These are phyloP conservation scores for Cataglyphis rosenhaueri DNA, from an alignment of 2,888 invertebrate genomes.

Conservation along the genomic window DNA sequence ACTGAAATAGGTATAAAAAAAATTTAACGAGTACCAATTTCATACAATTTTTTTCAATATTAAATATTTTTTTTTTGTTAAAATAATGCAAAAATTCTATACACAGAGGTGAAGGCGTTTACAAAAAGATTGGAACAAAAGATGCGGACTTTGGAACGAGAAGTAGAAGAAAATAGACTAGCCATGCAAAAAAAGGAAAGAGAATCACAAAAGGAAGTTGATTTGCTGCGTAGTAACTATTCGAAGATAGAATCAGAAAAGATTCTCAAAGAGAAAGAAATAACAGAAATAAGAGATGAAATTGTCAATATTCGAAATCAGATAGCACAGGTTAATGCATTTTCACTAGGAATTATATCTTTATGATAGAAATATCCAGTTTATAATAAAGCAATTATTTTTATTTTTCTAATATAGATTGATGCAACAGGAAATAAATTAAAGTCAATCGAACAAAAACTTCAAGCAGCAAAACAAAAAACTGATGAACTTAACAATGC, in stretches of 20 bases:
- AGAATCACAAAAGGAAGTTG: constrained; percentile 87
- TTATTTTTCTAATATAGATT: constrained; percentile 69
- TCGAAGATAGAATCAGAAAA: constrained; percentile 90
- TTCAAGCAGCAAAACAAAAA: constrained; percentile 74
- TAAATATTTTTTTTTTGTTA: background rate
- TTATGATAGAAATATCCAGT: background rate
- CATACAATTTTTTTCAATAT: background rate
- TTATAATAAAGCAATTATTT: constrained; percentile 84
- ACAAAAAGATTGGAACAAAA: constrained; percentile 75
- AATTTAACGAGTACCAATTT: background rate
- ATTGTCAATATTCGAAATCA: constrained; percentile 87
- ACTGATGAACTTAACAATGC: constrained; percentile 78
- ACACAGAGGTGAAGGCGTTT: constrained; percentile 70
- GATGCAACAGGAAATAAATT: constrained; percentile 86
- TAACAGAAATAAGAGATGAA: constrained; percentile 87
- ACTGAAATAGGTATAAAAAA: constrained; percentile 75
- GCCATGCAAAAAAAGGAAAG: constrained; percentile 86
- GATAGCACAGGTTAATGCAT: constrained; percentile 87
- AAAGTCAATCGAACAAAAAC: constrained; percentile 82
- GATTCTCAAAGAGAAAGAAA: constrained; percentile 87
- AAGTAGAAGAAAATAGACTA: constrained; percentile 76
- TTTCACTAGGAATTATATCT: background rate
- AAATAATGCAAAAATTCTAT: constrained; percentile 42
- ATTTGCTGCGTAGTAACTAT: constrained; percentile 86
- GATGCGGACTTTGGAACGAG: constrained; percentile 75